Conservation (phyloP, 2,797 vertebrate species). For the Mycteria americana region DNA sequence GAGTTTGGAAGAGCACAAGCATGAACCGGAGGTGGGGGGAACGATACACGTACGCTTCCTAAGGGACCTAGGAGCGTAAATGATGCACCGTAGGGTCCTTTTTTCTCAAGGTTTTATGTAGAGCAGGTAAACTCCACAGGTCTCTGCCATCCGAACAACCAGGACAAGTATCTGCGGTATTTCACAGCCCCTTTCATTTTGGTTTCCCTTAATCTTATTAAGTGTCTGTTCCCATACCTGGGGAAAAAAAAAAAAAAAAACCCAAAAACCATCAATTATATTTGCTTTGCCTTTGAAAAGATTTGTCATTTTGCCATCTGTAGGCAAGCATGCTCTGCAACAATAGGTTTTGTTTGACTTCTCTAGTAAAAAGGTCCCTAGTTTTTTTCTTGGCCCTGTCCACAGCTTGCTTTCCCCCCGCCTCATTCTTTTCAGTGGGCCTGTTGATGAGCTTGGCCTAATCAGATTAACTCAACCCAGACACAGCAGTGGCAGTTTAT, state of each 20-base stretch:
- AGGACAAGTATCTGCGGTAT: conserved; percentile 22
- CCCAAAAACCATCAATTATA: conserved; percentile 77
- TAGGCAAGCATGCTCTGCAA: conserved; percentile 82
- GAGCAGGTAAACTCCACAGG: conserved; percentile 60
- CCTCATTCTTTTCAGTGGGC: conserved; percentile 84
- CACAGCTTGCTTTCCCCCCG: conserved; percentile 73
- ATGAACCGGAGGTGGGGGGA: no score
- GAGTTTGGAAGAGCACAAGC: background rate
- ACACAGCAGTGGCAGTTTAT: conserved; percentile 87
- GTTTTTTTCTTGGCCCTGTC: conserved; percentile 73
- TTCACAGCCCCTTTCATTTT: conserved; percentile 63
- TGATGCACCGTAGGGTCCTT: accelerated
- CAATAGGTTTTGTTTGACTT: conserved; percentile 84
- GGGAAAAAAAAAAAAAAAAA: background rate
- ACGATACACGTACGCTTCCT: background rate
- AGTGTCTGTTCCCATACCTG: conserved; percentile 82
- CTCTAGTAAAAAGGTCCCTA: conserved; percentile 70
- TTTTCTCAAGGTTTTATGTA: background rate
- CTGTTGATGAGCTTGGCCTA: conserved; percentile 94
- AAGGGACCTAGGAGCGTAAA: background rate
- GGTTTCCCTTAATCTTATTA: conserved; percentile 79
- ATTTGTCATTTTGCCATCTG: conserved; percentile 90
- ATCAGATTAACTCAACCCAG: conserved; percentile 96
- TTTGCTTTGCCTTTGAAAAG: conserved; percentile 81
- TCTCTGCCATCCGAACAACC: conserved; percentile 65